Percentiles rank a stretch among this genome's conserved stretches.
These are phyloP conservation scores for Syrista parreyssii DNA, from an alignment of 2,888 invertebrate genomes.

Conservation along the genomic window DNA sequence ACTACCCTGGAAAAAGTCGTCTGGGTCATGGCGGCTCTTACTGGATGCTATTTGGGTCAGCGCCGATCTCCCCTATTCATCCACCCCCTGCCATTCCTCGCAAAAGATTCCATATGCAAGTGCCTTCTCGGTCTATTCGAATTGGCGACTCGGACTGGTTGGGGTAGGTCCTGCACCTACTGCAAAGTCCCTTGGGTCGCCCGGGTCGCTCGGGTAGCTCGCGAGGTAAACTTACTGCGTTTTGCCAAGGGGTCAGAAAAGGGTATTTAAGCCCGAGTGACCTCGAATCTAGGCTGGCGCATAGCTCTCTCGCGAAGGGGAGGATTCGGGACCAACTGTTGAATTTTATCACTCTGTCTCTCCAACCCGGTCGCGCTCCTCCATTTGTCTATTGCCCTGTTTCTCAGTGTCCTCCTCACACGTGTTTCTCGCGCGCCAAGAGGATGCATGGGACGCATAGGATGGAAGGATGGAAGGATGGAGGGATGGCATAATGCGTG, in stretches of 20 bases:
- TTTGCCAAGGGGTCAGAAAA: no score
- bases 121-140: no score
- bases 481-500: not conserved
- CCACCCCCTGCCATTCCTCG: constrained; percentile 11
- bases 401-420: constrained; percentile 15
- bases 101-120: not conserved
- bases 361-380: not conserved
- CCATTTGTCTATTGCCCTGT: not conserved
- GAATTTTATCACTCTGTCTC: constrained; percentile 55
- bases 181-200: no score
- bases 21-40: constrained; percentile 53
- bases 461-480: not conserved
- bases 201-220: no score
- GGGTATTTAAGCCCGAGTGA: no score
- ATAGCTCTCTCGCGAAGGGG: constrained; percentile 3
- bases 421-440: constrained; percentile 21
- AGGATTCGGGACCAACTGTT: constrained; percentile 58
- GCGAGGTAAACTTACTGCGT: no score
- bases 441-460: no score
- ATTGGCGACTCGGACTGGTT: no score
- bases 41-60: constrained; percentile 11
- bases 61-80: constrained; percentile 5
- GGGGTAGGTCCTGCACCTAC: no score
- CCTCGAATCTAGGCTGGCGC: no score
- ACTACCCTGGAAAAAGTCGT: constrained; percentile 58